Conservation (phyloP, 2,888 invertebrate genomes). For the Eumerus sabulonum region DNA sequence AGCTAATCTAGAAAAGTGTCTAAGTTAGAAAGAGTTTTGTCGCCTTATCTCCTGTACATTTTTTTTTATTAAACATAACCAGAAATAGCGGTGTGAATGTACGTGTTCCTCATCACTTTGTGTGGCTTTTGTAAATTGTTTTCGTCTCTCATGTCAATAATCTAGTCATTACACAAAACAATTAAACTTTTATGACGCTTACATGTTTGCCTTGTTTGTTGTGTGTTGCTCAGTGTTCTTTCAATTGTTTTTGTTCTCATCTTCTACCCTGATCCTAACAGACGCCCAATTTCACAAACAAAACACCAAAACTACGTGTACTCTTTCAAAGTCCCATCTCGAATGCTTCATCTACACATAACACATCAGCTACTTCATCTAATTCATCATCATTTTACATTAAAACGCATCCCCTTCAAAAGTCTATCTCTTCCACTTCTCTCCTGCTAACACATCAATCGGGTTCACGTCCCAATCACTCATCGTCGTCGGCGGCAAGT, state of each 20-base stretch:
- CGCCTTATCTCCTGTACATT: too few species aligned
- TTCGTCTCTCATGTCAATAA: too few species aligned
- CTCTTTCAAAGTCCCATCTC: conserved; percentile 77
- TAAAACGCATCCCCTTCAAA: conserved; percentile 74
- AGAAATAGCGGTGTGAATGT: too few species aligned
- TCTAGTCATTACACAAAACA: neutral
- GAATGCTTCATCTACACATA: conserved; percentile 41
- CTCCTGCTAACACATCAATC: conserved; percentile 69
- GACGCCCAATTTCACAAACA: conserved; percentile 76
- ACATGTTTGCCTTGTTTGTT: neutral
- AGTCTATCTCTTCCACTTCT: conserved; percentile 77
- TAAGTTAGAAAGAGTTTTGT: too few species aligned
- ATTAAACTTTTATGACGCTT: conserved; percentile 5
- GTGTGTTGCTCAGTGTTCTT: too few species aligned
- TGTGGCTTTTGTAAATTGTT: too few species aligned
- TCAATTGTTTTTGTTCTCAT: neutral
- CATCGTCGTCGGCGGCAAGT: conserved; percentile 28
- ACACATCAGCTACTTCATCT: conserved; percentile 45
- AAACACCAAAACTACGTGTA: conserved; percentile 76
- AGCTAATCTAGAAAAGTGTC: too few species aligned
- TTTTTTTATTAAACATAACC: too few species aligned
- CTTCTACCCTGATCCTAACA: conserved; percentile 56
- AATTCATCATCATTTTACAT: conserved; percentile 69
- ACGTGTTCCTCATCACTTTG: too few species aligned
- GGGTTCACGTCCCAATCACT: too few species aligned